Evolutionary conservation across 2,888 invertebrate species (phyloP).

Genomic region (Macrosiphum euphorbiae): DNA sequence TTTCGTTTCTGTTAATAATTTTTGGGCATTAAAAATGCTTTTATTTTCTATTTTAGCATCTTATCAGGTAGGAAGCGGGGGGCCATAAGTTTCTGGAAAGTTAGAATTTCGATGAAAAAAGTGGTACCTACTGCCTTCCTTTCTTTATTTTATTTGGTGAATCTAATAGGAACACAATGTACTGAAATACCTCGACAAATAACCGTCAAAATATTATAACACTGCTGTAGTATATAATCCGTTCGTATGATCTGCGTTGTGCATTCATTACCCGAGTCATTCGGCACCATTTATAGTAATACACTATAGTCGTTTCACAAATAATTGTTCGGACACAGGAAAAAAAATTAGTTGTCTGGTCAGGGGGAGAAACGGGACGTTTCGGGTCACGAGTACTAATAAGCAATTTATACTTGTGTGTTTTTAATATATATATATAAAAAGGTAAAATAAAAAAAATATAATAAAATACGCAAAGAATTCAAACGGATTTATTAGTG

Average conservation of each 20-base stretch:
- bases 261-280: background rate
- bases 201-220: background rate
- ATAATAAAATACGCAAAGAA: constrained; percentile 28
- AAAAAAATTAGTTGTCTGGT: constrained; percentile 14
- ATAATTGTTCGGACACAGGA: background rate
- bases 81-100: too few species aligned
- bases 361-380: background rate
- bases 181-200: background rate
- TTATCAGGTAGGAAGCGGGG: too few species aligned
- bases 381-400: background rate
- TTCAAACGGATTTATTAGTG: constrained; percentile 10
- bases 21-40: too few species aligned
- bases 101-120: too few species aligned
- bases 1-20: background rate
- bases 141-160: too few species aligned
- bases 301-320: background rate
- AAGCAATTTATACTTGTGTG: background rate
- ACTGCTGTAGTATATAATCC: background rate
- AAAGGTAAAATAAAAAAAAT: constrained; percentile 14
- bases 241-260: background rate
- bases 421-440: background rate
- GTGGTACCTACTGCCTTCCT: too few species aligned
- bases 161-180: background rate
- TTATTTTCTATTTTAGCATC: too few species aligned
- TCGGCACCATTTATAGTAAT: background rate